Base-by-base conservation (phyloP, 2,888 invertebrate species). In the Scaptomyza caliginosa region DNA sequence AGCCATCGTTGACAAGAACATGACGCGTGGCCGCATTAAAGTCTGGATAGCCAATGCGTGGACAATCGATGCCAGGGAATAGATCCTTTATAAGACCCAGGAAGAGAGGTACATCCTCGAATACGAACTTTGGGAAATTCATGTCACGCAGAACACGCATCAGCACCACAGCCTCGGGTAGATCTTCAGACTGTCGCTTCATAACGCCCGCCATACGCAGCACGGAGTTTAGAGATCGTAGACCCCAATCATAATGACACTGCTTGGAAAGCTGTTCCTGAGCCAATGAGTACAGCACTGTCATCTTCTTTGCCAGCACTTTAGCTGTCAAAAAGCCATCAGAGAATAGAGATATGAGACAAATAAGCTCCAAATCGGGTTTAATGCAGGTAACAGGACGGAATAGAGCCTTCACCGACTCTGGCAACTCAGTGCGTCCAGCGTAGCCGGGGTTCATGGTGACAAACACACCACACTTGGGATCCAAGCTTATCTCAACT, bases 371-470 rank as follows among this genome's bases (percentile, higher is more conserved):
- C 64, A 97, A 92, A 89, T 98, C 98, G 0, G 98, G 98, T 39
- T 97, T 94, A 64, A 98, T 96, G 90, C 98, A 98, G 1, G 97
- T 97, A 2, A 98, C 97, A 0, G 98, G 98, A 8, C 98, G 93
- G 91, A 98, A 98, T 26, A 97, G 92, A 0, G 97, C 96, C 90
- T 98, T 98, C 6, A 98, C 96, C 0, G 96, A 96, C 91, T 98
- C 98, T 0, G 98, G 98, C 26, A 98, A 92, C 88, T 98, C 97
- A 0, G 97, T 97, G 56, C 97, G 94, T 0, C 97, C 97, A 0
- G 97, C 97, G 88, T 98, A 97, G 0, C 97, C 97, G 0, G 97
- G 97, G 92, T 98, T 98, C 97, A 98, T 98, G 0, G 98, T 98
- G 55, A 98, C 97, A 91, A 98, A 98, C 67, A 98, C 95, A 0